Base-by-base conservation (phyloP, 2,113 vertebrate species). In the Perca flavescens region DNA sequence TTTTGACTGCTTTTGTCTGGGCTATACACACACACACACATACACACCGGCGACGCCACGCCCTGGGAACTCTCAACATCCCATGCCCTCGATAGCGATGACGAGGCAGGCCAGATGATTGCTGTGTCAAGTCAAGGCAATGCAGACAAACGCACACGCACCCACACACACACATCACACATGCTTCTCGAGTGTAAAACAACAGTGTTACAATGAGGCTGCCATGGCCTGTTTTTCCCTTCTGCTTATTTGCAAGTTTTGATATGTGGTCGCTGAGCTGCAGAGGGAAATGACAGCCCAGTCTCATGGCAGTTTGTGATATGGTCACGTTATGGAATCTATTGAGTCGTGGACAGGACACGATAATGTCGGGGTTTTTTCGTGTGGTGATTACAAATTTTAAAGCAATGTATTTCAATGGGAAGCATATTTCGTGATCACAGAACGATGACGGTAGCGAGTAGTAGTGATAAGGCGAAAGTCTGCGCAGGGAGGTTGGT, bases 41-140 rank as follows among this genome's bases (percentile, higher is more conserved):
- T 61, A 62, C 64, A 65, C 31, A 63, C 82, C 86, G 1, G 22
- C 21, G 77, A 86, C 89, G 89, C 94, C 93, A 93, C 94, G 58
- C 91, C 92, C 93, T 90, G 86, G 94, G 93, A 87, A 93, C 94
- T 92, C 88, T 87, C 25, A 78, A 58, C 57, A 84, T 87, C 82
- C 72, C 89, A 89, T 72, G 83, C 94, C 86, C 69, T 83, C 93
- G 94, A 87, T 88, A 91, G 96, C 92, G 95, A 95, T 95, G 95
- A 95, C 95, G 92, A 91, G 87, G 94, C 25, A 58, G 95, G 96
- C 97, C 97, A 97, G 96, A 96, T 96, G 97, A 96, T 96, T 96
- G 96, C 96, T 90, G 95, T 96, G 97, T 97, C 97, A 96, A 86
- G 88, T 97, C 97, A 96, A 86, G 88, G 91, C 93, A 91, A 95